phyloP scores from a whole-genome alignment of 1,140 invertebrate genomes.

The Camponotus vicinus region DNA sequence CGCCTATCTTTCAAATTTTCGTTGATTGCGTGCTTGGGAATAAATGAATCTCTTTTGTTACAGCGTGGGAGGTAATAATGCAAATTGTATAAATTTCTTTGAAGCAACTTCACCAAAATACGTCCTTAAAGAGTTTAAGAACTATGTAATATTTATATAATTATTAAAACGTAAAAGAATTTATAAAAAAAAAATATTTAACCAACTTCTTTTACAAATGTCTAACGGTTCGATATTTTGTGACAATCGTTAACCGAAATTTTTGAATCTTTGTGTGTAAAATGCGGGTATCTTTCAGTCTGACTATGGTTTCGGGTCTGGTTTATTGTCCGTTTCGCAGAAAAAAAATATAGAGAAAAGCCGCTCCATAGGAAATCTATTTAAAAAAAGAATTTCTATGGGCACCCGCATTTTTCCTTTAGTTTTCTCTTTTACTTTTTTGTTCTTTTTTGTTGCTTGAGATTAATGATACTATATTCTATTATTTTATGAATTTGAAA shows the following conservation, averaged over 20 bases:
- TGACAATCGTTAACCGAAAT: neutral
- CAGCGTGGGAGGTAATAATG: neutral
- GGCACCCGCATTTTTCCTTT: constrained; percentile 31
- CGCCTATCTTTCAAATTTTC: constrained; percentile 37
- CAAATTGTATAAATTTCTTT: constrained; percentile 6
- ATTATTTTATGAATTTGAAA: constrained; percentile 25
- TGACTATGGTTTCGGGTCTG: constrained; percentile 76
- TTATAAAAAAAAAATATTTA: neutral
- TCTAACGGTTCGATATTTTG: neutral
- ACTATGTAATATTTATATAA: neutral
- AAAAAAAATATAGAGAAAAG: constrained; percentile 66
- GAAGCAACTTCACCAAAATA: neutral
- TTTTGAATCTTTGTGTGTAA: neutral
- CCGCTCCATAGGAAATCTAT: constrained; percentile 75
- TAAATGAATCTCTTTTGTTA: neutral
- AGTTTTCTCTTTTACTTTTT: neutral
- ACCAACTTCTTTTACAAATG: neutral
- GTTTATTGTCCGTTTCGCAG: constrained; percentile 74
- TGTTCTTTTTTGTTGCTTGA: neutral
- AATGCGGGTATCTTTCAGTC: constrained; percentile 40
- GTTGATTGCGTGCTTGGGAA: neutral
- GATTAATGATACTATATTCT: neutral
- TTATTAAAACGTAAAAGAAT: neutral
- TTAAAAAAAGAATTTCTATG: constrained; percentile 54
- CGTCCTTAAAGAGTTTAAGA: neutral